phyloP scores from a whole-genome alignment of 2,113 vertebrate species.

The western clawed frog (Xenopus tropicalis) region DNA sequence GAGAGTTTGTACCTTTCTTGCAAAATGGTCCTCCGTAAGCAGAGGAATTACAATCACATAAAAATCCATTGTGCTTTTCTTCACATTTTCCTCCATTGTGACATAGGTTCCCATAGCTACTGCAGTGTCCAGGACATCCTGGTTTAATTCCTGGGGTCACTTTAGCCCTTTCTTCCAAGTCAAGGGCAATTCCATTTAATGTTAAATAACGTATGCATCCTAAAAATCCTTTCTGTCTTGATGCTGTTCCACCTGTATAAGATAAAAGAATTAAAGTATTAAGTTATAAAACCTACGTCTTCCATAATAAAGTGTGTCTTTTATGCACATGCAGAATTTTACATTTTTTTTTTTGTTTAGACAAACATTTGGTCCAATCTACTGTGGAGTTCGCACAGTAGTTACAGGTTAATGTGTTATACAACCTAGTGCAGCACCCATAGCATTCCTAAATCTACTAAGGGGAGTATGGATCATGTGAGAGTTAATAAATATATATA shows the following conservation, averaged over 20 bases:
- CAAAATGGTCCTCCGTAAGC: slow-evolving; percentile 84
- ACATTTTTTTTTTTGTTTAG: too few relatives aligned
- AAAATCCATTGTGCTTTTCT: slow-evolving; percentile 79
- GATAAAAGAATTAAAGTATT: slow-evolving; percentile 23
- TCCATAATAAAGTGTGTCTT: too few relatives aligned
- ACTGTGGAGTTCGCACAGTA: too few relatives aligned
- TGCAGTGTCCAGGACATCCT: slow-evolving; percentile 88
- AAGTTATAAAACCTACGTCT: too few relatives aligned
- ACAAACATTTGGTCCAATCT: too few relatives aligned
- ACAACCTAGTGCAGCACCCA: too few relatives aligned
- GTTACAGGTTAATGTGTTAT: too few relatives aligned
- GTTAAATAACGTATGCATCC: slow-evolving; percentile 88
- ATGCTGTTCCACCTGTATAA: slow-evolving; percentile 83
- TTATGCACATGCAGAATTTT: too few relatives aligned
- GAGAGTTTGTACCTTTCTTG: slow-evolving; percentile 66
- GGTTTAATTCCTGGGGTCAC: slow-evolving; percentile 86
- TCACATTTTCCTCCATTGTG: slow-evolving; percentile 78
- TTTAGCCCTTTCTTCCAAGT: slow-evolving; percentile 82
- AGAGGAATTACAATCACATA: slow-evolving; percentile 80
- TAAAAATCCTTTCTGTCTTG: slow-evolving; percentile 88
- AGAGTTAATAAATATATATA: too few relatives aligned
- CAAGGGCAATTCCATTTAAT: slow-evolving; percentile 81
- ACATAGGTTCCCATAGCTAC: slow-evolving; percentile 86
- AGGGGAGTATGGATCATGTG: too few relatives aligned
- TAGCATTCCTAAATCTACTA: too few relatives aligned